Evolutionary conservation across 2,797 vertebrate species (phyloP), one percentile per base, ranked within the genome.

Genomic region (Coregonus sp.): DNA sequence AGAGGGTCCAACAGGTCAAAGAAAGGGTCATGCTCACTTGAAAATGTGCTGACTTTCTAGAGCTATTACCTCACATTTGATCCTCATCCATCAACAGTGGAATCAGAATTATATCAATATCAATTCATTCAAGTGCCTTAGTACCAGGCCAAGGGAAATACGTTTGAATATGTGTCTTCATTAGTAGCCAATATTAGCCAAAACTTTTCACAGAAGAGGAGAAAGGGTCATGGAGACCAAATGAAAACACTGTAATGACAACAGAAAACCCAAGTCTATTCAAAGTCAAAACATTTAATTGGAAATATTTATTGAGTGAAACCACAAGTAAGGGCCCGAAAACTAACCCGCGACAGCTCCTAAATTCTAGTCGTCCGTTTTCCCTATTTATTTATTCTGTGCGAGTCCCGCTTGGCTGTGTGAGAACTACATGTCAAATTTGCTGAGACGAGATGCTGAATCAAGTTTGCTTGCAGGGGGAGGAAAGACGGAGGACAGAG

Each of bases 221-320:
- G 56, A 81, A 81, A 47, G 20, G 65, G 56, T 83, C 75, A 68
- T 50, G 76, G 81, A 80, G 78, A 47, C 9, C 9, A 80, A 90
- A 89, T 66, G 82, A 85, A 84, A 88, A 90, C 80, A 79, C 83
- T 73, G 82, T 84, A 89, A 91, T 85, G 86, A 89, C 81, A 83
- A 87, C 71, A 85, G 85, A 92, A 89, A 47, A 40, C 87, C 81
- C 83, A 86, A 78, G 83, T 86, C 67, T 18, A 85, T 82, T 85
- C 75, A 85, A 87, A 82, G 73, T 81, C 84, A 84, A 87, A 84
- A 77, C 70, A 33, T 88, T 90, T 88, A 78, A 79, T 50, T 68
- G 56, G 25, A 81, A 77, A 86, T 79, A 89, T 91, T 84, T 91
- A 90, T 88, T 86, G 86, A 88, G 87, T 85, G 79, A 86, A 91